Conservation (phyloP, 1,140 invertebrate genomes). For the Aleiodes sp. region DNA sequence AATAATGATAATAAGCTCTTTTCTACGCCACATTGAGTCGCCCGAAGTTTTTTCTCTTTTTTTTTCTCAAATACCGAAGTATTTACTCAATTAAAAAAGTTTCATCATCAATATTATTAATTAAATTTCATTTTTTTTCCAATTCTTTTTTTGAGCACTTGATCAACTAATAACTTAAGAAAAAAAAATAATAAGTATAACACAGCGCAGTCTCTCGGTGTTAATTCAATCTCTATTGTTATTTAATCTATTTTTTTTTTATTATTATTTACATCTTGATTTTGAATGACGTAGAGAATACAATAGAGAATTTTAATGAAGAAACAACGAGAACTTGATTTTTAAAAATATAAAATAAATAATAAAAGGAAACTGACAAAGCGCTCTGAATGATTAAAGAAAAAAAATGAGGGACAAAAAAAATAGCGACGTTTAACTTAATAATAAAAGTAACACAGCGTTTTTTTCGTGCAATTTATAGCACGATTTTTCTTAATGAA, state of each 20-base stretch:
- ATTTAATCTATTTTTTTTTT: slow-evolving; percentile 1
- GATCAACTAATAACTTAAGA: slow-evolving; percentile 18
- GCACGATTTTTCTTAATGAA: not conserved
- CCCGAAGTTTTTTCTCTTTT: no score
- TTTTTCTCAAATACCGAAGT: no score
- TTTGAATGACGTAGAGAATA: not conserved
- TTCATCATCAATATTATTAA: not conserved
- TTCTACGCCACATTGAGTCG: not conserved
- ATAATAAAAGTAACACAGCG: slow-evolving; percentile 20
- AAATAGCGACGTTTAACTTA: not conserved
- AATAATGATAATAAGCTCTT: slow-evolving; percentile 11
- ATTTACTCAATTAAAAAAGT: not conserved
- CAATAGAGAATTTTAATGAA: not conserved
- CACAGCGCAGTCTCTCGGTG: slow-evolving; percentile 11
- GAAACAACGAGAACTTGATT: not conserved
- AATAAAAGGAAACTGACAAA: slow-evolving; percentile 17
- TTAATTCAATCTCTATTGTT: not conserved
- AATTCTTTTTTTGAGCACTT: slow-evolving; percentile 5
- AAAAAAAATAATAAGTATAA: not conserved
- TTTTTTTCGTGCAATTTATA: not conserved
- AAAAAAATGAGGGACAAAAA: not conserved
- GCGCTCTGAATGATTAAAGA: not conserved
- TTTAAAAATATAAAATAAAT: slow-evolving; percentile 9
- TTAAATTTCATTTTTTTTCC: not conserved
- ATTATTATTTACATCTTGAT: slow-evolving; percentile 4